phyloP scores from a whole-genome alignment of 2,113 vertebrate species.

The Vidua chalybeata region DNA sequence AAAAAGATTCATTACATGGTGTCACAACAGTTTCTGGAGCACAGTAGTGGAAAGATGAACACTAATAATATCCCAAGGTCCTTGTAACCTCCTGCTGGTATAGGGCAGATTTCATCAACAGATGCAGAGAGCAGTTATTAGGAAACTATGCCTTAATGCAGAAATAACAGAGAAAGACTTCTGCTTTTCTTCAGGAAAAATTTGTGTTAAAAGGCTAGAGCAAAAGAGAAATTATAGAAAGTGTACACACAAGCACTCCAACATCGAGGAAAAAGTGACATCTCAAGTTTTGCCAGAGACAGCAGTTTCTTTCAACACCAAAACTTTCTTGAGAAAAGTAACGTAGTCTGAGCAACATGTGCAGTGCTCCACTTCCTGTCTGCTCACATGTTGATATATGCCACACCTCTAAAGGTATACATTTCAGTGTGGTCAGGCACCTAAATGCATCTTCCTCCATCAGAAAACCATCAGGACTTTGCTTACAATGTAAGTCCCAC shows the following conservation, averaged over 20 bases:
- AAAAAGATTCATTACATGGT: not conserved
- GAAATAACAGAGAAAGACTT: not conserved
- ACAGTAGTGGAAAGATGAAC: not conserved
- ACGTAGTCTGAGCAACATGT: not conserved
- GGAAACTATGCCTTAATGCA: not conserved
- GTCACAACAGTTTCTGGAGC: not conserved
- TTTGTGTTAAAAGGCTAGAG: rapidly evolving
- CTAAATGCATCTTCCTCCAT: not conserved
- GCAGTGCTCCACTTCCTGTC: not conserved
- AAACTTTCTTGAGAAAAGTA: not conserved
- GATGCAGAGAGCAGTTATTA: not conserved
- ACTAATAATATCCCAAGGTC: not conserved
- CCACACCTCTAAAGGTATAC: not conserved
- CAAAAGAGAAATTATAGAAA: not conserved
- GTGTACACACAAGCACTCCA: not conserved
- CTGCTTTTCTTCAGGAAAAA: not conserved
- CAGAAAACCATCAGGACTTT: not conserved
- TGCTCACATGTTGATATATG: not conserved
- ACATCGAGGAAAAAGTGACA: not conserved
- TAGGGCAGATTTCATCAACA: not conserved
- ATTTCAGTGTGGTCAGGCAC: not conserved
- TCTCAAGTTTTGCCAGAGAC: not conserved
- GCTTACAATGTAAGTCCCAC: not conserved
- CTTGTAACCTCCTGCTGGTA: not conserved
- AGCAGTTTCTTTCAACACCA: not conserved